Evolutionary conservation across 2,888 invertebrate species (phyloP).

Genomic region (Ditula angustiorana): DNA sequence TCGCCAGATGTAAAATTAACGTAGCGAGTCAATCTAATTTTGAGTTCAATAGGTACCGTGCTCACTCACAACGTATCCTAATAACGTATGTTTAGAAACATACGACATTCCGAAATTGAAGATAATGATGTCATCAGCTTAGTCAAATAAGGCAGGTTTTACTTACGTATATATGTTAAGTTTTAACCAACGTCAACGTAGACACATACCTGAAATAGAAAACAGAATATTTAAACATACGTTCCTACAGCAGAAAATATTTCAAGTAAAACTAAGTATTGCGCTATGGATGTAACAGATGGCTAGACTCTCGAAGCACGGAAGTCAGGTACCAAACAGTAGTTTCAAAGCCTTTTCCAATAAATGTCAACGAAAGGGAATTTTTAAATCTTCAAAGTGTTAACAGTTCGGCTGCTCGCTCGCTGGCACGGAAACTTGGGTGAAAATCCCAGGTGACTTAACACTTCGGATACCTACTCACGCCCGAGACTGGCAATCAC

Average conservation of each 20-base stretch:
- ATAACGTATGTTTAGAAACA: no score
- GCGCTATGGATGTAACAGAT: slow-evolving; percentile 11
- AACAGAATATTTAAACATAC: slow-evolving; percentile 13
- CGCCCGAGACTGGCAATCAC: slow-evolving; percentile 33
- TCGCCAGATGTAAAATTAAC: not conserved
- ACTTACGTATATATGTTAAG: not conserved
- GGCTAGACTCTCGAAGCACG: slow-evolving; percentile 1
- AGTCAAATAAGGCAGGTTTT: not conserved
- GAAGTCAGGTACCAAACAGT: slow-evolving; percentile 35
- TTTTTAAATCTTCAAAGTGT: slow-evolving; percentile 52
- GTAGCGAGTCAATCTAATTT: not conserved
- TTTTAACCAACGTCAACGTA: slow-evolving; percentile 5
- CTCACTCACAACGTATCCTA: no score
- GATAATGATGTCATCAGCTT: not conserved
- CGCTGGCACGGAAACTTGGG: slow-evolving; percentile 54
- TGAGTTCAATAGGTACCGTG: not conserved
- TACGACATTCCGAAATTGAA: not conserved
- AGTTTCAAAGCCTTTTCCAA: slow-evolving; percentile 45
- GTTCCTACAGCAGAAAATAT: slow-evolving; percentile 9
- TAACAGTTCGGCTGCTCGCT: slow-evolving; percentile 40
- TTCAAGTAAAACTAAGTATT: slow-evolving; percentile 1
- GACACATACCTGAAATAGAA: slow-evolving; percentile 52
- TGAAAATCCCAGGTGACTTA: slow-evolving; percentile 58
- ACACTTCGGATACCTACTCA: slow-evolving; percentile 44
- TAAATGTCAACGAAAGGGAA: slow-evolving; percentile 47